Evolutionary conservation across 2,888 invertebrate species (phyloP).

Genomic region (Troglohyphantes excavatus): DNA sequence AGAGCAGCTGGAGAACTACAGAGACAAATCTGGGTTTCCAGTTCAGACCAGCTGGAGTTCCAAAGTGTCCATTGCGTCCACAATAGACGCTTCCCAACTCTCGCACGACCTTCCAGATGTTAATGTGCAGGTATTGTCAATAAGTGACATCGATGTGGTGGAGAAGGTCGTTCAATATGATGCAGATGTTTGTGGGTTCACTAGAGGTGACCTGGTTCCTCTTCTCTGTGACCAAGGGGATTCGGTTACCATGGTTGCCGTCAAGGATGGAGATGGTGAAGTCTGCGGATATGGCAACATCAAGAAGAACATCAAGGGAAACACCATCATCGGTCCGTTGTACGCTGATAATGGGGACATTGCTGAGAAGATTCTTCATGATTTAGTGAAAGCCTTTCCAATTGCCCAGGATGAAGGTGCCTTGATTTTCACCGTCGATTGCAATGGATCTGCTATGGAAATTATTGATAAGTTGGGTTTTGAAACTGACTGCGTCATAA

Average conservation of each 20-base stretch:
- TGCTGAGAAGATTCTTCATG: constrained; percentile 43
- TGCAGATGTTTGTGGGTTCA: constrained; percentile 48
- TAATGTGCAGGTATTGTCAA: not conserved
- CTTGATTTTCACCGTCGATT: constrained; percentile 75
- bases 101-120: not conserved
- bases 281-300: constrained; percentile 68
- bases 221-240: constrained; percentile 30
- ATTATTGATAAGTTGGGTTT: constrained; percentile 78
- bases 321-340: constrained; percentile 55
- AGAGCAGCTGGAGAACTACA: constrained; percentile 77
- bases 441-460: constrained; percentile 73
- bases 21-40: constrained; percentile 73
- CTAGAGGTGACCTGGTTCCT: constrained; percentile 23
- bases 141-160: not conserved
- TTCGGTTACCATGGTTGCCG: constrained; percentile 60
- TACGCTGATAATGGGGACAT: constrained; percentile 57
- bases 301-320: constrained; percentile 64
- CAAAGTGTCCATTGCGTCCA: not conserved
- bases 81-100: not conserved
- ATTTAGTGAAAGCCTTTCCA: constrained; percentile 63
- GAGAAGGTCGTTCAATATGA: constrained; percentile 52
- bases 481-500: constrained; percentile 59
- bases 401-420: constrained; percentile 45
- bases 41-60: constrained; percentile 56
- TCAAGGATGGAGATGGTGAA: not conserved